Conservation (phyloP, 2,113 vertebrate species). For the Columba livia region DNA sequence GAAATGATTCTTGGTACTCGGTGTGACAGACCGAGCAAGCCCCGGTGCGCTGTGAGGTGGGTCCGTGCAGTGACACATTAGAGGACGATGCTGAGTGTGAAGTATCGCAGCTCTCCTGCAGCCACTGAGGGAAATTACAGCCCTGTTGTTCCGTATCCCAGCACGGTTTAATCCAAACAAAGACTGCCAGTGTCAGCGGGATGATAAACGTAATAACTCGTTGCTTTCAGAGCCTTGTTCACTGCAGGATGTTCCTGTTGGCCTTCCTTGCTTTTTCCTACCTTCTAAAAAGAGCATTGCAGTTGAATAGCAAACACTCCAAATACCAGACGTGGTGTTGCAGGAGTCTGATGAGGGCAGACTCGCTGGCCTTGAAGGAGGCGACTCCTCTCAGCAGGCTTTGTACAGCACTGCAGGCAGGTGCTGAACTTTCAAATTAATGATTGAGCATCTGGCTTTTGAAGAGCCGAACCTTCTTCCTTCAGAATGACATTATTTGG, state of each 20-base stretch:
- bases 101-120: not conserved
- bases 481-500: not conserved
- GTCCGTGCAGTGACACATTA: not conserved
- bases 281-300: not conserved
- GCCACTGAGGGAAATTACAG: not conserved
- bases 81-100: not conserved
- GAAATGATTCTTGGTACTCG: not conserved
- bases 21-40: not conserved
- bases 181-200: not conserved
- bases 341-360: not conserved
- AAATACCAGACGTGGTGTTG: fast-evolving
- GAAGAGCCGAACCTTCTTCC: not conserved
- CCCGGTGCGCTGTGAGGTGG: fast-evolving
- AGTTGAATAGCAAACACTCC: not conserved
- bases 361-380: not conserved
- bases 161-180: not conserved
- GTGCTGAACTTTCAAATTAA: not conserved
- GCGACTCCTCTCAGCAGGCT: not conserved
- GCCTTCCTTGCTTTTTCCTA: not conserved
- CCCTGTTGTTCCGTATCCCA: fast-evolving
- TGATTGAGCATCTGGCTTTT: not conserved
- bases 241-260: not conserved
- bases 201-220: fast-evolving
- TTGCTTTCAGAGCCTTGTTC: not conserved
- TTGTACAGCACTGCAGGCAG: not conserved